Evolutionary conservation across 2,888 invertebrate genomes (phyloP).

Genomic region (Glyphotaelius pellucidus): DNA sequence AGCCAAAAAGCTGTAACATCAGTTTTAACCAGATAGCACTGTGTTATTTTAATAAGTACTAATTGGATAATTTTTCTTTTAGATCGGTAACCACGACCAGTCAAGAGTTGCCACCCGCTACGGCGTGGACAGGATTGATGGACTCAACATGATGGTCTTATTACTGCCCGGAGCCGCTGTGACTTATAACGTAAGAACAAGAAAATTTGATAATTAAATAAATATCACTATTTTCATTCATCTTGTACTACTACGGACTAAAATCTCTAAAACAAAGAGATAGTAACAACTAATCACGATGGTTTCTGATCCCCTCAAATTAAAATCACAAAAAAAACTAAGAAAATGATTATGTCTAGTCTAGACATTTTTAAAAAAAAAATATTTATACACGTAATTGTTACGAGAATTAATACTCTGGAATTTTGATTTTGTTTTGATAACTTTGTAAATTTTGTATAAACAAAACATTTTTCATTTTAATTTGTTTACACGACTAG

Average conservation of each 20-base stretch:
- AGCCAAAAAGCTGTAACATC: no score
- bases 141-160: conserved; percentile 88
- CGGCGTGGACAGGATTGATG: conserved; percentile 83
- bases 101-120: conserved; percentile 83
- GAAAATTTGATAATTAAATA: background rate
- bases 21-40: no score
- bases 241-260: no score
- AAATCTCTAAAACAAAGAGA: no score
- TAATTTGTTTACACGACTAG: background rate
- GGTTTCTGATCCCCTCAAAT: background rate
- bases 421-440: background rate
- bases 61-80: conserved; percentile 60
- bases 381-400: no score
- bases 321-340: background rate
- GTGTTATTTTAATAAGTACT: background rate
- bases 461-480: background rate
- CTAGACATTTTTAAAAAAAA: background rate
- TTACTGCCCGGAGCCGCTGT: conserved; percentile 90
- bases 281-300: no score
- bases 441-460: background rate
- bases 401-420: background rate
- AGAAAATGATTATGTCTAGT: background rate
- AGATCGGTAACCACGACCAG: conserved; percentile 89
- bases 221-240: no score
- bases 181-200: conserved; percentile 84